Base-by-base conservation (phyloP, 2,113 vertebrate species). In the Ammodytes marinus region DNA sequence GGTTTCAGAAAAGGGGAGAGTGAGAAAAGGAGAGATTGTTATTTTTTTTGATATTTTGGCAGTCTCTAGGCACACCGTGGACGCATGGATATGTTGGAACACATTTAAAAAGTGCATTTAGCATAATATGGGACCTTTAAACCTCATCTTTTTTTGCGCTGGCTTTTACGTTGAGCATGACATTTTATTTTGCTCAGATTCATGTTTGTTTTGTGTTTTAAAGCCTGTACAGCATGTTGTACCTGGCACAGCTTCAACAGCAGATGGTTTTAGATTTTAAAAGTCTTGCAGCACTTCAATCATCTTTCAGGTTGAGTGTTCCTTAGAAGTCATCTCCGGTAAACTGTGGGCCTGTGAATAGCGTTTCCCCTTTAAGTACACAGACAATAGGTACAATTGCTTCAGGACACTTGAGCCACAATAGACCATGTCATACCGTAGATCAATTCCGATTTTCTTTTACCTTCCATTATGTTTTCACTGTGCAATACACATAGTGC, bases 191-290 rank as follows among this genome's bases (percentile, higher is more conserved):
- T 27, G 27, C 27, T 27, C 27, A 27, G 27, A 27, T 27, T 2
- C 15, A 0, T 73, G 47, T 60, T 49, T 37, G 59, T 40, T 13
- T 61, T 7, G 37, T 58, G 35, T 59, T 35, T 40, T 9, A 39
- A 43, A n/a, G 19, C 13, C 45, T 19, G 47, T n/a, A 40, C 0
- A 27, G 27, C 27, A 27, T 57, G 59, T 57, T 4, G 73, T 68
- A 19, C 68, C 46, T 89, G 84, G 70, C 69, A 40, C n/a, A 3
- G 17, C 42, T 70, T 82, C 54, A 6, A 14, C 64, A 58, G 63
- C 90, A 89, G 86, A 90, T 90, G 90, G 69, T 80, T 80, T 84
- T 80, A n/a, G n/a, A n/a, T 84, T 84, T 71, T 70, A 58, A 3
- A 37, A 77, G 54, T 42, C 45, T 88, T 79, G 64, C 8, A 82